These are phyloP conservation scores for Zingel zingel DNA, from an alignment of 2,113 vertebrate genomes.

Conservation along the genomic window DNA sequence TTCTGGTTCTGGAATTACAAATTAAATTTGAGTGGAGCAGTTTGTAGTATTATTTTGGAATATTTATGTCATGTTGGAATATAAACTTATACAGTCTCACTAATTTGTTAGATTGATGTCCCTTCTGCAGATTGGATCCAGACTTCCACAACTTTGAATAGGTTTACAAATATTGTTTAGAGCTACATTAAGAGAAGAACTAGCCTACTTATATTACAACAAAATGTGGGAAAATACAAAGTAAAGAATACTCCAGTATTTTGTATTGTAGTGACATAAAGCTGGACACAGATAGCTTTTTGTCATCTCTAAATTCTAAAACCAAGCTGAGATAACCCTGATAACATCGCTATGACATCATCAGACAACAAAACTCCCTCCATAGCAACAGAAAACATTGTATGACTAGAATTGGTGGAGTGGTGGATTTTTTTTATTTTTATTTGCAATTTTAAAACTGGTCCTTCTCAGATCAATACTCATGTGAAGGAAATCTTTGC, in stretches of 20 bases:
- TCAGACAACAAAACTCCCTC: too few species aligned
- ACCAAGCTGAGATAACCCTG: neutral
- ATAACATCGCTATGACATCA: neutral
- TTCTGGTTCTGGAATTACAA: constrained; percentile 11
- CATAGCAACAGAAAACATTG: neutral
- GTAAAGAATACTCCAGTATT: neutral
- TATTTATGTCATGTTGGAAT: neutral
- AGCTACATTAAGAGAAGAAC: constrained; percentile 7
- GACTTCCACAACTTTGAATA: neutral
- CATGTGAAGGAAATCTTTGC: too few species aligned
- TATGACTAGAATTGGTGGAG: neutral
- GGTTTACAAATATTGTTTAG: neutral
- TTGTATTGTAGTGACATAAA: neutral
- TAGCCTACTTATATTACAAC: neutral
- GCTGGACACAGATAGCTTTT: neutral
- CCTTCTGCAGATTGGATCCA: neutral
- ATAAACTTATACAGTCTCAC: neutral
- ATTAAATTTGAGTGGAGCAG: neutral
- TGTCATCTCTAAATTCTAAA: neutral
- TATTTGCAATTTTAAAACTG: neutral
- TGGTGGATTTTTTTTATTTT: neutral
- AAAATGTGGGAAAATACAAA: constrained; percentile 12
- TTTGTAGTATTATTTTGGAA: constrained; percentile 3
- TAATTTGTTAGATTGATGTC: constrained; percentile 19
- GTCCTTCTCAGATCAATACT: too few species aligned